Evolutionary conservation across 2,888 invertebrate genomes (phyloP).

Genomic region (Lacanobia oleracea): DNA sequence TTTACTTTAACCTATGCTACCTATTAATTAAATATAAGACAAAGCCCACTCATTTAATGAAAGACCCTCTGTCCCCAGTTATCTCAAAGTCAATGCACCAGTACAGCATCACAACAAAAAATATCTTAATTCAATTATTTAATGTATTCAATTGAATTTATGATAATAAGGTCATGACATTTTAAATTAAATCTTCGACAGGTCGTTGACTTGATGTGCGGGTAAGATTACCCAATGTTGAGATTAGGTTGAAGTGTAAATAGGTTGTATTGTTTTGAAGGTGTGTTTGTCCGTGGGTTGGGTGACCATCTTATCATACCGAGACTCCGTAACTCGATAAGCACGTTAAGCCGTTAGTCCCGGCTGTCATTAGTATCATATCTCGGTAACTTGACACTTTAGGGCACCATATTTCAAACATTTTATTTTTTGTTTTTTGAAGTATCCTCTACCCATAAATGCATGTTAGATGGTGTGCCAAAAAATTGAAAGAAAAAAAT

Average conservation of each 20-base stretch:
- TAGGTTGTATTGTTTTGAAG: not conserved
- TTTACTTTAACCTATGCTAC: too few relatives aligned
- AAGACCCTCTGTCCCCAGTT: constrained; percentile 20
- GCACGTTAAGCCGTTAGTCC: too few relatives aligned
- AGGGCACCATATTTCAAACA: too few relatives aligned
- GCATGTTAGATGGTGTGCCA: too few relatives aligned
- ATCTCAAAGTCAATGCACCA: constrained; percentile 41
- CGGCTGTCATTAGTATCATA: too few relatives aligned
- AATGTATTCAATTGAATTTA: constrained; percentile 34
- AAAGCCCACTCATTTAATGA: not conserved
- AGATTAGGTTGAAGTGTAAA: not conserved
- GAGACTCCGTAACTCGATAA: too few relatives aligned
- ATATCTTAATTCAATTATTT: constrained; percentile 49
- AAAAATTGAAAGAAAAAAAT: too few relatives aligned
- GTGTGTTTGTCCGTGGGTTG: too few relatives aligned
- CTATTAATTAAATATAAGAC: not conserved
- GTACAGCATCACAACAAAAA: not conserved
- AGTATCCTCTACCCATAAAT: too few relatives aligned
- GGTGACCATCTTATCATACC: too few relatives aligned
- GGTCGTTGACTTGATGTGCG: constrained; percentile 24
- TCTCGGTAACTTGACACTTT: too few relatives aligned
- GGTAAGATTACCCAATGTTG: not conserved
- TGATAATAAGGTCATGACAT: constrained; percentile 38
- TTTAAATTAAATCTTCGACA: constrained; percentile 24
- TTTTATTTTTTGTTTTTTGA: too few relatives aligned